These are phyloP conservation scores for Akabosia matsudoensis DNA, from an alignment of 1,140 invertebrate genomes.

Conservation along the genomic window DNA sequence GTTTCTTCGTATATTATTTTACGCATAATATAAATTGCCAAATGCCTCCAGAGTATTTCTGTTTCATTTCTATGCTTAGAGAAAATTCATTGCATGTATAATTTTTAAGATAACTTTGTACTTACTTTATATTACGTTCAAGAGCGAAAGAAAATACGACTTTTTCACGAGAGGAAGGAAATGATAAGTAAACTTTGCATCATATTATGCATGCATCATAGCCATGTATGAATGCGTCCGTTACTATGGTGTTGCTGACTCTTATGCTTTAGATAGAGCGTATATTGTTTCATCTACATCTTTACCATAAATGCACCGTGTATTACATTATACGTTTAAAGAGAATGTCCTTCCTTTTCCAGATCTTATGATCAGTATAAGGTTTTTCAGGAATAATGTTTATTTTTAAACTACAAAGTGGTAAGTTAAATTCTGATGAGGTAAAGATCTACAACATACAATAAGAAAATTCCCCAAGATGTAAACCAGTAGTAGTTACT, in stretches of 20 bases:
- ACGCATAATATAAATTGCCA: not conserved
- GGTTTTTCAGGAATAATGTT: not conserved
- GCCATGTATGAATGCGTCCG: not conserved
- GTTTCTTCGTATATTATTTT: not conserved
- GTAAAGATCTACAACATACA: not conserved
- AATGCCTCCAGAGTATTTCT: not conserved
- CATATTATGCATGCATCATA: not conserved
- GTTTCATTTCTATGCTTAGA: not conserved
- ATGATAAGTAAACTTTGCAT: not conserved
- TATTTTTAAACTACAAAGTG: conserved; percentile 3
- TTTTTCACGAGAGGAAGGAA: not conserved
- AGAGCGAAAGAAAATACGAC: not conserved
- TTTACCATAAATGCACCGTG: too few relatives aligned
- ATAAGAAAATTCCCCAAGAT: not conserved
- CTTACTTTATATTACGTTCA: not conserved
- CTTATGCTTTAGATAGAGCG: too few relatives aligned
- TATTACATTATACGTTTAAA: too few relatives aligned
- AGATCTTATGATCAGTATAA: not conserved
- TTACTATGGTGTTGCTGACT: too few relatives aligned
- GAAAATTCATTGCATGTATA: not conserved
- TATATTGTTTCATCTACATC: too few relatives aligned
- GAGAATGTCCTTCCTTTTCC: not conserved
- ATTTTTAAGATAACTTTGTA: conserved; percentile 11
- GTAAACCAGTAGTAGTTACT: not conserved
- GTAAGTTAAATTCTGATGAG: conserved; percentile 5